A percentile compares a stretch with the other conserved stretches of the same genome.
These are phyloP conservation scores for Conus ventricosus DNA, from an alignment of 1,140 invertebrate species.

Conservation along the genomic window DNA sequence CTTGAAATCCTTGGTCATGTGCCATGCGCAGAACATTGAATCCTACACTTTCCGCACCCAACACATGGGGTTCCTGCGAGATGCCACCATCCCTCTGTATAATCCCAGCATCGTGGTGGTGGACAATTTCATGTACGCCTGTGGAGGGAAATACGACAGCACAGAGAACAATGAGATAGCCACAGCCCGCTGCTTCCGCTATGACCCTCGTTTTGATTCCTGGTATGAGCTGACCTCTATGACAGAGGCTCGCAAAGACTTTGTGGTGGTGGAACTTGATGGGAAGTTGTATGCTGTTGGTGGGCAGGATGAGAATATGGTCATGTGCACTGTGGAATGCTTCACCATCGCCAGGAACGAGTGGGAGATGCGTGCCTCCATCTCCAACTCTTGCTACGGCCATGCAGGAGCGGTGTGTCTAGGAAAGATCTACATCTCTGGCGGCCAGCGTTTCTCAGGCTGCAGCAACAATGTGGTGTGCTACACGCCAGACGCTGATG, in stretches of 20 bases:
- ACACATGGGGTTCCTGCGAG: conserved; percentile 63
- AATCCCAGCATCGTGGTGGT: conserved; percentile 72
- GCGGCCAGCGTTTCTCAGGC: conserved; percentile 69
- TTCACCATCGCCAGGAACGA: conserved; percentile 70
- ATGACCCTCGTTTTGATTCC: conserved; percentile 72
- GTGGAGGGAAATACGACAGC: conserved; percentile 74
- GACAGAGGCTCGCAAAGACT: conserved; percentile 73
- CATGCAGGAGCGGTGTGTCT: conserved; percentile 69
- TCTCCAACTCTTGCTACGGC: conserved; percentile 67
- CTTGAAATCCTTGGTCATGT: conserved; percentile 67
- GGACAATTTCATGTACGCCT: conserved; percentile 74
- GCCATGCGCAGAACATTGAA: conserved; percentile 70
- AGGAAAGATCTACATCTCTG: conserved; percentile 67
- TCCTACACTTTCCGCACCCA: conserved; percentile 66
- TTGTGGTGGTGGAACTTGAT: conserved; percentile 67
- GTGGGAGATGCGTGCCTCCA: conserved; percentile 68
- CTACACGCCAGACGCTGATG: conserved; percentile 61
- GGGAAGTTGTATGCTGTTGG: conserved; percentile 66
- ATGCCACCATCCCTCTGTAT: conserved; percentile 69
- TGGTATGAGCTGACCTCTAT: conserved; percentile 74
- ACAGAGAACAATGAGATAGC: conserved; percentile 73
- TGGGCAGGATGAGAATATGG: conserved; percentile 73
- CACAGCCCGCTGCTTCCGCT: conserved; percentile 72
- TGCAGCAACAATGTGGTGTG: conserved; percentile 64
- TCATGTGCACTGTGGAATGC: conserved; percentile 71